Evolutionary conservation across 2,797 vertebrate genomes (phyloP), one percentile per base, ranked within the genome.

Genomic region (Sebastes cheni): DNA sequence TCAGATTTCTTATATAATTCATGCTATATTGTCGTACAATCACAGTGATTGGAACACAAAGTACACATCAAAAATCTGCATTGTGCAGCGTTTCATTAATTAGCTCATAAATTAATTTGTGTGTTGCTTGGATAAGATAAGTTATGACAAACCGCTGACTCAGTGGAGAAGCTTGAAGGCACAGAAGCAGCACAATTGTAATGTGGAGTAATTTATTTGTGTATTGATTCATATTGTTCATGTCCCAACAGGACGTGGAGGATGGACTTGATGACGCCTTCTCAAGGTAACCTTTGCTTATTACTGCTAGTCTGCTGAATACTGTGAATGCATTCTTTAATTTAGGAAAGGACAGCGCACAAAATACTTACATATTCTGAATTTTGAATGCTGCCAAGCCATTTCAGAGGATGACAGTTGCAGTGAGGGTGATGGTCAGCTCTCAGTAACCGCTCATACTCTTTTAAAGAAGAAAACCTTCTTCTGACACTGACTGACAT

Each of bases 211-310:
- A 56, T 81, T 42, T 34, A 32, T 68, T 34, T 29, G 0, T 81
- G 39, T 78, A 83, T 70, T 86, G 68, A 92, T 84, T 72, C 6
- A 61, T 79, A 22, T 72, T 89, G 46, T 86, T 80, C 73, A 22
- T 86, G 27, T 92, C 61, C 71, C 79, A 55, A 77, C 90, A 97
- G 95, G 97, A 97, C 32, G 95, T 96, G 81, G 97, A 97, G 59
- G 96, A 97, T 75, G 94, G 95, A 66, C 30, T 96, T 0, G 87
- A 95, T 61, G 96, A 97, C 59, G 84, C 95, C 1, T 96, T 97
- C 80, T 93, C 96, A 91, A 96, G 97, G 97, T 98, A 95, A 83
- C 55, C 50, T 89, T 82, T 78, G 10, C 56, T 2, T 23, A 1
- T n/a, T 6, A 78, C 42, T 52, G 3, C 56, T 25, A 56, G 20